Conservation (phyloP, 2,888 invertebrate species). For the Hedya salicella region DNA sequence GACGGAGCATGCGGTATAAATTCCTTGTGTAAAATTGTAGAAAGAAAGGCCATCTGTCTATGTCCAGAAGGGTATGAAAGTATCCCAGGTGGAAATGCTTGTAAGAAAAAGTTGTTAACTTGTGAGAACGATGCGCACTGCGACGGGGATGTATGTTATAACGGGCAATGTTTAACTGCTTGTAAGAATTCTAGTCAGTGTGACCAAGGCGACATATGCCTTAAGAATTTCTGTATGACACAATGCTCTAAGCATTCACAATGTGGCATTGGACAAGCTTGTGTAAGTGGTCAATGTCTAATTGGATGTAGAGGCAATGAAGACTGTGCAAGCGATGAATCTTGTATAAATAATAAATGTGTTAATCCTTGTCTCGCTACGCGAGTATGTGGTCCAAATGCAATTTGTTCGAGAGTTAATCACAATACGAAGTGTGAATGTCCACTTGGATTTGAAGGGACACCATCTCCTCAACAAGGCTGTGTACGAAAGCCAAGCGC, state of each 20-base stretch:
- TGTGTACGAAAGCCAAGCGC: constrained; percentile 92
- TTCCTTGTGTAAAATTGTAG: constrained; percentile 91
- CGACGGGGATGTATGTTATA: constrained; percentile 90
- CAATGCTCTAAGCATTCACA: constrained; percentile 93
- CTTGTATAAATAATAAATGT: constrained; percentile 94
- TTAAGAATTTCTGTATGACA: constrained; percentile 91
- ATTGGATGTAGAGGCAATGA: constrained; percentile 94
- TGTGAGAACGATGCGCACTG: constrained; percentile 91
- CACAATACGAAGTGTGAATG: constrained; percentile 92
- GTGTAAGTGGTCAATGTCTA: constrained; percentile 91
- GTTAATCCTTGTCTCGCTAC: constrained; percentile 91
- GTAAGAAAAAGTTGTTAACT: constrained; percentile 87
- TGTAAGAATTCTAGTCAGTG: constrained; percentile 92
- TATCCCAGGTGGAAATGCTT: constrained; percentile 85
- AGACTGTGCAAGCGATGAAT: constrained; percentile 90
- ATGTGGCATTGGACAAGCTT: constrained; percentile 92
- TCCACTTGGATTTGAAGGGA: constrained; percentile 93
- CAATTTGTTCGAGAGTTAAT: constrained; percentile 90
- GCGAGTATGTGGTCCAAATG: constrained; percentile 93
- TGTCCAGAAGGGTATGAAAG: constrained; percentile 91
- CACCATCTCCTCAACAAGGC: constrained; percentile 94
- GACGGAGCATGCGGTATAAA: constrained; percentile 93
- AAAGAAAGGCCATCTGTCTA: constrained; percentile 90
- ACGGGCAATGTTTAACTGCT: constrained; percentile 93
- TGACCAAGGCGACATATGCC: constrained; percentile 91